A percentile compares a stretch with the other conserved stretches of the same genome.
Conservation (phyloP, 1,140 invertebrate species). For the Solenopsis fugax region DNA sequence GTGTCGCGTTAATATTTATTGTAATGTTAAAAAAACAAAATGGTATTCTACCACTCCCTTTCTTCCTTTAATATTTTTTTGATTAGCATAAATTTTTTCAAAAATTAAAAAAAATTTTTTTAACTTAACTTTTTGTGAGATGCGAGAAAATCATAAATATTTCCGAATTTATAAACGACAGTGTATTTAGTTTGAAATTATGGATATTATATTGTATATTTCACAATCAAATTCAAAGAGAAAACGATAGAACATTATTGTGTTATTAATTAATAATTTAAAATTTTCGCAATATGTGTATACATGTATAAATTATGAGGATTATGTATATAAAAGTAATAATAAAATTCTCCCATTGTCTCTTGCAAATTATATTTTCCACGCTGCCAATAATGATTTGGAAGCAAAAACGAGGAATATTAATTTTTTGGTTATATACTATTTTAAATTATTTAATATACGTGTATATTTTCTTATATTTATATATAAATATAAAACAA, state of each 20-base stretch:
- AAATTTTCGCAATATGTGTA: not conserved
- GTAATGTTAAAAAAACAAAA: too few relatives aligned
- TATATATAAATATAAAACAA: too few relatives aligned
- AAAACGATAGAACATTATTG: not conserved
- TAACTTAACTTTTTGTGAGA: too few relatives aligned
- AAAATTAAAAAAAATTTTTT: too few relatives aligned
- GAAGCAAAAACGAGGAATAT: not conserved
- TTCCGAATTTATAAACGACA: not conserved
- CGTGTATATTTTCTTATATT: too few relatives aligned
- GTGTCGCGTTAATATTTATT: too few relatives aligned
- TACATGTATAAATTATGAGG: not conserved
- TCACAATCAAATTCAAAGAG: not conserved
- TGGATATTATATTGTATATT: not conserved
- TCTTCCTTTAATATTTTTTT: too few relatives aligned
- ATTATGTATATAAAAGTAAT: not conserved
- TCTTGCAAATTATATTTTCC: not conserved
- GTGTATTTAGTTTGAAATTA: not conserved
- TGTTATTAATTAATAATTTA: not conserved
- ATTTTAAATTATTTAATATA: not conserved
- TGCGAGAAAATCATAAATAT: too few relatives aligned
- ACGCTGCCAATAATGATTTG: not conserved
- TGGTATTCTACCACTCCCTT: too few relatives aligned
- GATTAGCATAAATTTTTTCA: too few relatives aligned
- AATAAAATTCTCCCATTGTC: not conserved
- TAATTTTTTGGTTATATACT: too few relatives aligned